Evolutionary conservation across 2,888 invertebrate genomes (phyloP).

Genomic region (Epinotia nisella): DNA sequence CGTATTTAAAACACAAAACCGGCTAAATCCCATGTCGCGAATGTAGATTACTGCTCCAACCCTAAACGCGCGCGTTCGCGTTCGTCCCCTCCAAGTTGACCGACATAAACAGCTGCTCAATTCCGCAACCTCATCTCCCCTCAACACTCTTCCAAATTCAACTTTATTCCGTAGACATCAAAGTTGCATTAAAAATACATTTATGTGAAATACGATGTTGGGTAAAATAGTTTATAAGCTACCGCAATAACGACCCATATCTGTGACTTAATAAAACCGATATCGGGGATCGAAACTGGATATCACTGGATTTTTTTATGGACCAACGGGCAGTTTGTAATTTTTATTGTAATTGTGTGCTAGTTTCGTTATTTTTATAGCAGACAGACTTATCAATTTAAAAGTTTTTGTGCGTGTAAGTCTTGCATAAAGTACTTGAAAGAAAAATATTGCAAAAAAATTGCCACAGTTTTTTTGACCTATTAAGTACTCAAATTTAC

Average conservation of each 20-base stretch:
- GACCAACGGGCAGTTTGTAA: slow-evolving; percentile 30
- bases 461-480: too few species aligned
- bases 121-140: slow-evolving; percentile 7
- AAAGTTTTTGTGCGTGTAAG: too few species aligned
- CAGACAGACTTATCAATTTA: background rate
- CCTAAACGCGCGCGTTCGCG: slow-evolving; percentile 38
- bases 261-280: slow-evolving; percentile 69
- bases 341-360: slow-evolving; percentile 26
- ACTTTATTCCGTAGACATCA: background rate
- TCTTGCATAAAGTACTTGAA: too few species aligned
- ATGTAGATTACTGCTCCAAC: slow-evolving; percentile 39
- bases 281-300: slow-evolving; percentile 42
- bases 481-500: too few species aligned
- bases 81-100: slow-evolving; percentile 67
- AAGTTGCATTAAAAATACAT: background rate
- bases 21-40: slow-evolving; percentile 37
- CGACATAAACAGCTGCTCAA: slow-evolving; percentile 57
- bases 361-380: background rate
- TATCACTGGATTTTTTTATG: slow-evolving; percentile 37
- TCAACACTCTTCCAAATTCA: background rate
- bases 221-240: slow-evolving; percentile 46
- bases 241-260: slow-evolving; percentile 67
- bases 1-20: slow-evolving; percentile 36
- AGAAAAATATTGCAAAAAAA: too few species aligned
- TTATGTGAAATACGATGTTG: background rate